Conservation (phyloP, 2,888 invertebrate species). For the Zootermopsis nevadensis region DNA sequence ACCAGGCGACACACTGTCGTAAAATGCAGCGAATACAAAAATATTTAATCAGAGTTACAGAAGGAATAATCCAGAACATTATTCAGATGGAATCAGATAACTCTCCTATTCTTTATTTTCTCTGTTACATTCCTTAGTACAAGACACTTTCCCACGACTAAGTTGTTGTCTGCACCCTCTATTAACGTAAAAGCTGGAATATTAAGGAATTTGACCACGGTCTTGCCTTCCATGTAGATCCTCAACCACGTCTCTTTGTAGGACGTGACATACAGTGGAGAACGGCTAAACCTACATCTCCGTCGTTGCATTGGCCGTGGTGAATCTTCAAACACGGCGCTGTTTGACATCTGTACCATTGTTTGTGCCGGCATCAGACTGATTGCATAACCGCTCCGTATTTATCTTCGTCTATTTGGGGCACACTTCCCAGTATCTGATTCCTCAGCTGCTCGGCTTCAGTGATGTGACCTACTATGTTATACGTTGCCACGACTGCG, state of each 20-base stretch:
- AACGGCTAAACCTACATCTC: not conserved
- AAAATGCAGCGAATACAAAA: no score
- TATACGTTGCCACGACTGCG: not conserved
- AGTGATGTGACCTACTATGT: not conserved
- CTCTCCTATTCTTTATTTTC: no score
- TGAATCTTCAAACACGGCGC: not conserved
- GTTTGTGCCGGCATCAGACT: not conserved
- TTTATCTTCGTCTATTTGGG: conserved; percentile 37
- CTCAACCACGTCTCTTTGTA: not conserved
- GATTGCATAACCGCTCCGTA: conserved; percentile 25
- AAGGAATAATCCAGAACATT: no score
- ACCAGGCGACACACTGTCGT: no score
- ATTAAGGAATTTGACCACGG: not conserved
- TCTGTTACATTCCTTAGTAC: no score
- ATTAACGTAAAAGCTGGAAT: no score
- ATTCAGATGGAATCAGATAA: no score
- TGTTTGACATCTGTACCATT: not conserved
- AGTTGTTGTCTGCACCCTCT: no score
- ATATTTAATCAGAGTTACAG: no score
- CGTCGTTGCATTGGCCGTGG: not conserved
- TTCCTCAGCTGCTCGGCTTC: not conserved
- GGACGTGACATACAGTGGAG: not conserved
- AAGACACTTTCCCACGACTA: no score
- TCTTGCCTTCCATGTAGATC: not conserved
- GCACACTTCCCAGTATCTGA: not conserved